Base-by-base conservation (phyloP, 2,888 invertebrate species). In the Ellobium chinense region DNA sequence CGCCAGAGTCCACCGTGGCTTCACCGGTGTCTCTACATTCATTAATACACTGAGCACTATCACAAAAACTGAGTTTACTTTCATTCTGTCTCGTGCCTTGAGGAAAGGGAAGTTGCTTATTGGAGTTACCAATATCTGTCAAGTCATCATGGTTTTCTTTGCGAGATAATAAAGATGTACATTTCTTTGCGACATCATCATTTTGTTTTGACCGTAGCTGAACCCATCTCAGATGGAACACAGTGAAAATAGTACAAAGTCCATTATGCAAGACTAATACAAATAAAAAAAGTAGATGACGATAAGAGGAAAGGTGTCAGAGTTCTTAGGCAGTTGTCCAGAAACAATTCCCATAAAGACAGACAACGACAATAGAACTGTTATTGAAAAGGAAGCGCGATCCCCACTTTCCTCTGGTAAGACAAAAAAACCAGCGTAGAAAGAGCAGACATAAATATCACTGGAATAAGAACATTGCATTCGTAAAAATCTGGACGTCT, bases 331-430 rank as follows among this genome's bases (percentile, higher is more conserved):
- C 29, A 78, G 34, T 60, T 78, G 58, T 7, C 29, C 60, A 0
- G 77, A 68, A 14, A 78, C 69, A 1, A 29, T 68, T 4, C 60
- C 65, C 68, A 78, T 58, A n/a, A 69, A 78, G 27, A 78, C 39
- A 9, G 69, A 36, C 29, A 78, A n/a, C 1, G 79, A 63, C 27
- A 79, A 58, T 1, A 73, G 70, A 5, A 66, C 66, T 2, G 79
- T 79, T 36, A 79, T 63, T 4, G 73, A 58, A 29, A 73, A 79
- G n/a, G 73, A 66, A 7, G 73, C 73, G 24, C 79, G 37, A 36
- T 79, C 79, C 1, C 73, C 79, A n/a, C 79, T 58, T 1, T 65
- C 73, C 24, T 66, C 66, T 5, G 79, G 79, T 24, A 79, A 12
- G 5, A 79, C 58, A 31, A 79, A n/a, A n/a, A 79, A 5, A 31